Percentiles rank a stretch among this genome's conserved stretches.
These are phyloP conservation scores for Gallirallus australis DNA, from an alignment of 2,797 vertebrate genomes.

Conservation along the genomic window DNA sequence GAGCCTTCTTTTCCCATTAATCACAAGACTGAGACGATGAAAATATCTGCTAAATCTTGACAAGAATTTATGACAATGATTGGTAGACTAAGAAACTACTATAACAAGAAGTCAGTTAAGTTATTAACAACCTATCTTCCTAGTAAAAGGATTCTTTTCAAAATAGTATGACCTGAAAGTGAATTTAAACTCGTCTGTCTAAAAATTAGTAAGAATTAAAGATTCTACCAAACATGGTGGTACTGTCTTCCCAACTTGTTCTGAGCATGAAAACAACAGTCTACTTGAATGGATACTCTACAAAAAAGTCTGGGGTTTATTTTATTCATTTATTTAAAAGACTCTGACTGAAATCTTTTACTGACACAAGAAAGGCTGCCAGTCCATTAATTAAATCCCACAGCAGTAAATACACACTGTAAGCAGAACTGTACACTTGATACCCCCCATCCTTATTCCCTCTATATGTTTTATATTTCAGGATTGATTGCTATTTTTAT, in stretches of 20 bases:
- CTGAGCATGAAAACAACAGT: neutral
- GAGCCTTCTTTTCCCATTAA: conserved; percentile 35
- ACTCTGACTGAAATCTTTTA: neutral
- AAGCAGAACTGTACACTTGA: neutral
- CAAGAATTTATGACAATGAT: neutral
- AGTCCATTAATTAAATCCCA: neutral
- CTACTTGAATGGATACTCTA: neutral
- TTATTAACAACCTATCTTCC: conserved; percentile 17
- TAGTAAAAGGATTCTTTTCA: neutral
- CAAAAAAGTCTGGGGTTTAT: neutral
- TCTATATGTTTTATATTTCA: neutral
- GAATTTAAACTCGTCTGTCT: neutral
- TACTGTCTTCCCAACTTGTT: neutral
- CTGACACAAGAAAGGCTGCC: neutral
- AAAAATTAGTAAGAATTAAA: neutral
- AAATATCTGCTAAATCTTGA: neutral
- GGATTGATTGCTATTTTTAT: neutral
- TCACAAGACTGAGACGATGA: conserved; percentile 31
- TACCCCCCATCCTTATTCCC: neutral
- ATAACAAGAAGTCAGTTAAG: neutral
- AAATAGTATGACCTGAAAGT: neutral
- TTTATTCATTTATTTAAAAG: neutral
- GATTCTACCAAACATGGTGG: neutral
- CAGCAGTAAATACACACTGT: neutral
- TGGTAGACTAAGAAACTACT: conserved; percentile 5